phyloP scores from a whole-genome alignment of 2,113 vertebrate genomes.

The Caracal caracal region DNA sequence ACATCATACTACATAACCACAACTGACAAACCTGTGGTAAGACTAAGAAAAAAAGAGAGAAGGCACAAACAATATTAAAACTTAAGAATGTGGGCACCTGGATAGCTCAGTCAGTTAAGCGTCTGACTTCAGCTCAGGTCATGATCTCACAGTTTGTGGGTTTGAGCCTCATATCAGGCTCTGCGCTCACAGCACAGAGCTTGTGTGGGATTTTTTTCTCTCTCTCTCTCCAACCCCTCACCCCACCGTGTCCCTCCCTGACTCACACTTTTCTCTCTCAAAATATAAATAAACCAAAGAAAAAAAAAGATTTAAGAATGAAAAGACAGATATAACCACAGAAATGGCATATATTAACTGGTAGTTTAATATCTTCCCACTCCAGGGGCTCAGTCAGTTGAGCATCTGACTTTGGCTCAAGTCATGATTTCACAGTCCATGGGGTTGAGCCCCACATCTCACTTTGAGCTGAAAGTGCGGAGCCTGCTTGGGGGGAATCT shows the following conservation, averaged over 20 bases:
- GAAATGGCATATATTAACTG: not conserved
- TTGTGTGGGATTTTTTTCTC: not conserved
- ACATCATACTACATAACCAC: not conserved
- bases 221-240: not conserved
- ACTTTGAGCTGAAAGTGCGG: no score
- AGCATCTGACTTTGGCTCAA: no score
- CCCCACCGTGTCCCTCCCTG: no score
- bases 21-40: slow-evolving; percentile 4
- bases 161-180: not conserved
- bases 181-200: not conserved
- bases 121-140: not conserved
- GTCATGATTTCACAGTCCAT: no score
- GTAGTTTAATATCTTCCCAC: not conserved
- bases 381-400: not conserved
- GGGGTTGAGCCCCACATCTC: no score
- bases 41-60: not conserved
- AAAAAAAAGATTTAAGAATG: not conserved
- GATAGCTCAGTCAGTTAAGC: not conserved
- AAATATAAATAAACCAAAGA: not conserved
- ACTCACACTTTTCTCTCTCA: no score
- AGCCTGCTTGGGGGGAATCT: no score
- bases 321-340: not conserved
- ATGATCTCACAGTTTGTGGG: not conserved
- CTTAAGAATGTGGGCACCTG: not conserved
- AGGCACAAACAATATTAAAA: not conserved